Percentiles rank a stretch among this genome's conserved stretches.
These are phyloP conservation scores for Thalassophryne amazonica DNA, from an alignment of 2,797 vertebrate genomes.

Conservation along the genomic window DNA sequence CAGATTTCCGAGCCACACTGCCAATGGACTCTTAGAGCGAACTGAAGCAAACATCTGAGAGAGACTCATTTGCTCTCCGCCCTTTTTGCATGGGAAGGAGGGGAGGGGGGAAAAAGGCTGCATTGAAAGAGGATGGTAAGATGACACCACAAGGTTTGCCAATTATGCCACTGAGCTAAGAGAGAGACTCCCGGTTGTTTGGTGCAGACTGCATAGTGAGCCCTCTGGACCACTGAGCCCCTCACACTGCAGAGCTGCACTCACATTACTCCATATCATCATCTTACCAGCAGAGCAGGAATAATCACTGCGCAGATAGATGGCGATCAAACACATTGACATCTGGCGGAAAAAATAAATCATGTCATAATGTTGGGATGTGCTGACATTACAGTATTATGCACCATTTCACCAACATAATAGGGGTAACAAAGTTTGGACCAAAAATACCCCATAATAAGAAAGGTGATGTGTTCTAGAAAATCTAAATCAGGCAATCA, in stretches of 20 bases:
- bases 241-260: conserved; percentile 4
- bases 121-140: conserved; percentile 72
- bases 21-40: conserved; percentile 30
- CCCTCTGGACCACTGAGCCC: conserved; percentile 18
- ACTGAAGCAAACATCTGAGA: conserved; percentile 28
- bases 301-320: too few relatives aligned
- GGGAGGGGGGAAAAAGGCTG: conserved; percentile 42
- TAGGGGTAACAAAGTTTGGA: too few relatives aligned
- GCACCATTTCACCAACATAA: too few relatives aligned
- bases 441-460: too few relatives aligned
- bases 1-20: conserved; percentile 35
- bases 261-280: conserved; percentile 15
- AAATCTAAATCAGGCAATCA: too few relatives aligned
- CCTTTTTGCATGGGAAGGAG: conserved; percentile 30
- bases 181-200: conserved; percentile 56
- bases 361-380: too few relatives aligned
- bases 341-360: too few relatives aligned
- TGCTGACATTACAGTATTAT: too few relatives aligned
- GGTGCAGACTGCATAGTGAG: conserved; percentile 38
- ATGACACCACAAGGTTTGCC: conserved; percentile 64
- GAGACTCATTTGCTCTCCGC: conserved; percentile 23
- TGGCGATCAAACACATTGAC: too few relatives aligned
- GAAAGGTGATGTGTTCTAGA: too few relatives aligned
- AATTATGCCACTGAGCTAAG: conserved; percentile 65
- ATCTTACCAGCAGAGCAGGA: conserved; percentile 7